Percentiles rank a stretch among this genome's conserved stretches.
Conservation (phyloP, 2,113 vertebrate genomes). For the Hippocampus abdominalis region DNA sequence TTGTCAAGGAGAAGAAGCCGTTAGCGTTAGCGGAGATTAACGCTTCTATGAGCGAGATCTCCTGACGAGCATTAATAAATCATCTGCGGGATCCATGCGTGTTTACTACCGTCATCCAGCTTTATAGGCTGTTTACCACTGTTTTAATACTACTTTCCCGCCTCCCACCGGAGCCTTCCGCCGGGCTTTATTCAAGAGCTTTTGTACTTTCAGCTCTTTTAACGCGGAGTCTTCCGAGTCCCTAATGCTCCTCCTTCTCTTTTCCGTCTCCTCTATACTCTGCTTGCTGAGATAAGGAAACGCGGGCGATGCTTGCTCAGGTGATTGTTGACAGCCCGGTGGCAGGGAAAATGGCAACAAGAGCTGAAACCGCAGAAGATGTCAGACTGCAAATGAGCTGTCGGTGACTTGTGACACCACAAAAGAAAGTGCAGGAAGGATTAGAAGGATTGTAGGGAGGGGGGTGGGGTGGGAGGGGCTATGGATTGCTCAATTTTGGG, state of each 20-base stretch:
- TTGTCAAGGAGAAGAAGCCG: slow-evolving; percentile 16
- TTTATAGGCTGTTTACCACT: not conserved
- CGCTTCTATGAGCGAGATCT: slow-evolving; percentile 9
- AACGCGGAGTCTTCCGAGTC: not conserved
- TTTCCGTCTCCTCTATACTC: not conserved
- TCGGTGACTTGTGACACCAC: not conserved
- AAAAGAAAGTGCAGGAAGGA: not conserved
- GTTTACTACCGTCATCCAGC: slow-evolving; percentile 7
- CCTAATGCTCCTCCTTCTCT: not conserved
- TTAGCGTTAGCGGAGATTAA: slow-evolving; percentile 22
- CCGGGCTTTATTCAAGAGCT: slow-evolving; percentile 8
- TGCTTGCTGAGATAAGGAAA: not conserved
- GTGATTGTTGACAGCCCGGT: not conserved
- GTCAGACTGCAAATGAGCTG: not conserved
- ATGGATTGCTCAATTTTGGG: too few relatives aligned
- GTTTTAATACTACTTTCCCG: slow-evolving; percentile 3
- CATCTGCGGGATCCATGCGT: slow-evolving; percentile 15
- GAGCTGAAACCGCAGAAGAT: not conserved
- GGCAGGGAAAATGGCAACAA: not conserved
- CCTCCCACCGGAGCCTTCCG: slow-evolving; percentile 1
- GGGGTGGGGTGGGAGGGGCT: not conserved
- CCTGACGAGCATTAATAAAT: slow-evolving; percentile 25
- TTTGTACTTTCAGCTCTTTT: slow-evolving; percentile 6
- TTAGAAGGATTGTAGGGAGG: not conserved
- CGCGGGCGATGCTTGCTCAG: not conserved